Evolutionary conservation across 2,888 invertebrate genomes (phyloP).

Genomic region (Hyposoter dolosus): DNA sequence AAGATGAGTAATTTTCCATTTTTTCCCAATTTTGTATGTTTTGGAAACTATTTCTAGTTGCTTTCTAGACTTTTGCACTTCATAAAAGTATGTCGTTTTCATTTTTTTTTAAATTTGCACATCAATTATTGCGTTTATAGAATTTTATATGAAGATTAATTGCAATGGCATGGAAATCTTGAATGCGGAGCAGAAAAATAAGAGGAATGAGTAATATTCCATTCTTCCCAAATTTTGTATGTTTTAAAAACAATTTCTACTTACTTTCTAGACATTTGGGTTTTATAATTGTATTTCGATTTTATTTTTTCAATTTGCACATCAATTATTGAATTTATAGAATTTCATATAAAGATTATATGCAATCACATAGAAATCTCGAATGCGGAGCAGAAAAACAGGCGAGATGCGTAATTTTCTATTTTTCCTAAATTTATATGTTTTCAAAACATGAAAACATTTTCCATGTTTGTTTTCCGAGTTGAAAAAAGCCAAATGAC

Average conservation of each 20-base stretch:
- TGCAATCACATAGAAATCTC: conserved; percentile 27
- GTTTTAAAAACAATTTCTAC: not conserved
- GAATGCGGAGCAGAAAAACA: not conserved
- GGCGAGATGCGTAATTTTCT: not conserved
- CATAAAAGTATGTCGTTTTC: too few species aligned
- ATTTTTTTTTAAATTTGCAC: too few species aligned
- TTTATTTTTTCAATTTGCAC: too few species aligned
- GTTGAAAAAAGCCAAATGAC: not conserved
- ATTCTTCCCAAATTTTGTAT: not conserved
- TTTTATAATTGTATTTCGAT: too few species aligned
- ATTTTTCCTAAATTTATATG: not conserved
- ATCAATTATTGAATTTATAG: not conserved
- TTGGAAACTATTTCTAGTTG: not conserved
- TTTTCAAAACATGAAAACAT: not conserved
- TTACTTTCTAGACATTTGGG: not conserved
- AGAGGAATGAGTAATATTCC: not conserved
- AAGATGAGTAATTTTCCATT: not conserved
- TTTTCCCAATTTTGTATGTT: not conserved
- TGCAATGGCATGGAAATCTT: conserved; percentile 26
- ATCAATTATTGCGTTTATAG: not conserved
- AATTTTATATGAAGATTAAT: not conserved
- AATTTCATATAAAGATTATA: not conserved
- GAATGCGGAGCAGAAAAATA: not conserved
- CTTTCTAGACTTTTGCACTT: too few species aligned
- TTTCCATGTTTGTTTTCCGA: not conserved